Conservation (phyloP, 2,113 vertebrate species). For the Nipponia nippon region DNA sequence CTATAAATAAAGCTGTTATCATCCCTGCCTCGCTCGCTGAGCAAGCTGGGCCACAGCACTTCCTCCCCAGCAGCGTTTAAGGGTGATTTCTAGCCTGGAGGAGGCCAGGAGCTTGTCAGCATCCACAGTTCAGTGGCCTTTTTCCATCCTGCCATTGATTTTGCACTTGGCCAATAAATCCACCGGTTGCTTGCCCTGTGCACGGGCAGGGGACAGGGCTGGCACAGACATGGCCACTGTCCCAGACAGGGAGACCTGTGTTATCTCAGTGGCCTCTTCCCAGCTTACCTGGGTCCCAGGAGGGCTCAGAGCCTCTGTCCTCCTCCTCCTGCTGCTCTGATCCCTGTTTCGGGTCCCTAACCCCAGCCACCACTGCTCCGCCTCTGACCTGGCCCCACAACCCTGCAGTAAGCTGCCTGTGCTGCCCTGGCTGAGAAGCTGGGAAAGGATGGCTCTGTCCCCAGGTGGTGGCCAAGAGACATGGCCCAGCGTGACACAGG, state of each 20-base stretch:
- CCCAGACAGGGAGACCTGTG: not conserved
- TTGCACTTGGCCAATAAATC: not conserved
- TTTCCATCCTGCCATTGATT: not conserved
- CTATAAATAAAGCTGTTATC: slow-evolving; percentile 47
- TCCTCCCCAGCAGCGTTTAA: not conserved
- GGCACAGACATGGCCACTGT: not conserved
- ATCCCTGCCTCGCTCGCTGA: not conserved
- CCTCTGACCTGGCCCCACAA: not conserved
- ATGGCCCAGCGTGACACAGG: rapidly evolving
- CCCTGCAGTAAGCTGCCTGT: not conserved
- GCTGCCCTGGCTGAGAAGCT: not conserved
- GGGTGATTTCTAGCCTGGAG: not conserved
- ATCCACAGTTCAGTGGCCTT: not conserved
- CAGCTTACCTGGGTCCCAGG: not conserved
- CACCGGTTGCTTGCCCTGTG: not conserved
- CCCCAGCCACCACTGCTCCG: not conserved
- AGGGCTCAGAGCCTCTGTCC: not conserved
- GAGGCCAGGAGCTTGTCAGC: not conserved
- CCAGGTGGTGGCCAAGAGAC: not conserved
- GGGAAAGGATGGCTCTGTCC: not conserved
- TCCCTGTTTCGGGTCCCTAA: too few species aligned
- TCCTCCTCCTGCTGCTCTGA: not conserved
- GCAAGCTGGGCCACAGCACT: not conserved
- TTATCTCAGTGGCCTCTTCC: not conserved
- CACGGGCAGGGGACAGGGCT: rapidly evolving